These are phyloP conservation scores for Onthophagus sagittarius DNA, from an alignment of 2,888 invertebrate species.

Conservation along the genomic window DNA sequence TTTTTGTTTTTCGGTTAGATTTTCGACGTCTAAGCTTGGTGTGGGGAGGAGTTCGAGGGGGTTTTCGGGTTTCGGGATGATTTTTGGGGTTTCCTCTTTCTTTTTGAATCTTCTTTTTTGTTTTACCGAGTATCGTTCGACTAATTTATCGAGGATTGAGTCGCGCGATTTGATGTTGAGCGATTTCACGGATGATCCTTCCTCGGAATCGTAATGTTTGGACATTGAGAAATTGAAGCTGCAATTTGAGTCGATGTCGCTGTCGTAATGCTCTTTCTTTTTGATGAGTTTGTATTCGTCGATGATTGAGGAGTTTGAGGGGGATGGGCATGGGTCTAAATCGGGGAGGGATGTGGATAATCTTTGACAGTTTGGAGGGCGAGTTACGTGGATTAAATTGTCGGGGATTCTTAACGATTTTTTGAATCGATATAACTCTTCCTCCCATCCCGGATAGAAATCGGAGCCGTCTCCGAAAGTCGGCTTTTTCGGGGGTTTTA, in stretches of 20 bases:
- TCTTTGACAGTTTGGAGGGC: slow-evolving; percentile 65
- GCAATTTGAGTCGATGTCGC: slow-evolving; percentile 66
- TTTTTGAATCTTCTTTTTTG: slow-evolving; percentile 55
- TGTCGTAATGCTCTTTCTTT: slow-evolving; percentile 52
- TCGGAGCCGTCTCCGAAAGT: slow-evolving; percentile 67
- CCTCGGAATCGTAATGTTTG: slow-evolving; percentile 64
- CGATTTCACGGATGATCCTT: slow-evolving; percentile 65
- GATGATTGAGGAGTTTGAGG: slow-evolving; percentile 61
- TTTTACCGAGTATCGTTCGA: slow-evolving; percentile 62
- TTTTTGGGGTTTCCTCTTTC: slow-evolving; percentile 55
- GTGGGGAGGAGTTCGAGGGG: slow-evolving; percentile 60
- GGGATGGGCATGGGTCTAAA: slow-evolving; percentile 72
- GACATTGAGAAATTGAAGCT: slow-evolving; percentile 55
- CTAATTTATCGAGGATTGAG: slow-evolving; percentile 61
- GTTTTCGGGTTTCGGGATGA: slow-evolving; percentile 56
- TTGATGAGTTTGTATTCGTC: slow-evolving; percentile 36
- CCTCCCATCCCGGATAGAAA: slow-evolving; percentile 78
- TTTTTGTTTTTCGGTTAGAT: slow-evolving; percentile 42
- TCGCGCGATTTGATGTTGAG: slow-evolving; percentile 45
- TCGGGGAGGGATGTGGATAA: slow-evolving; percentile 74
- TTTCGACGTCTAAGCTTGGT: slow-evolving; percentile 56
- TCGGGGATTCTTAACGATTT: slow-evolving; percentile 78
- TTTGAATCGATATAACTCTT: slow-evolving; percentile 78
- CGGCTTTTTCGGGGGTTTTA: slow-evolving; percentile 53
- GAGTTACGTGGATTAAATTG: slow-evolving; percentile 73